phyloP scores from a whole-genome alignment of 2,888 invertebrate genomes.

The Drosophila dives region DNA sequence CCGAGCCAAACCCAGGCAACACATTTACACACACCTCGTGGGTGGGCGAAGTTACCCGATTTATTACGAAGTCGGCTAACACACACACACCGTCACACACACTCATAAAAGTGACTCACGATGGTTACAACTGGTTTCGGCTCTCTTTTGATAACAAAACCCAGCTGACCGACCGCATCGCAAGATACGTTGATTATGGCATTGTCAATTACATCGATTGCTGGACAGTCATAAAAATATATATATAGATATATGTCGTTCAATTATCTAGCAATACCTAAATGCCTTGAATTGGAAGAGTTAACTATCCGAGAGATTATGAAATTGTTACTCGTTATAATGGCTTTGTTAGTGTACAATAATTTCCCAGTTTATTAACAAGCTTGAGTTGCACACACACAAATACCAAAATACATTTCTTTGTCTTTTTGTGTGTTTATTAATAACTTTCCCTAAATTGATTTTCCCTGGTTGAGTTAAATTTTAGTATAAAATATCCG shows the following conservation, averaged over 20 bases:
- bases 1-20: conserved; percentile 23
- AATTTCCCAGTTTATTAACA: background rate
- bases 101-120: conserved; percentile 13
- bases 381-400: background rate
- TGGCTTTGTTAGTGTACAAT: background rate
- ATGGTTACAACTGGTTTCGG: conserved; percentile 47
- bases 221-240: background rate
- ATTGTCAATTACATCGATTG: conserved; percentile 19
- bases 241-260: background rate
- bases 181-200: conserved; percentile 8
- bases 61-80: conserved; percentile 39
- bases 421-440: background rate
- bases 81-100: conserved; percentile 28
- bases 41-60: conserved; percentile 45
- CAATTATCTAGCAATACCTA: conserved; percentile 25
- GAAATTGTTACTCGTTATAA: conserved; percentile 8
- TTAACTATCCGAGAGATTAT: conserved; percentile 19
- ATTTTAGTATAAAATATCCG: background rate
- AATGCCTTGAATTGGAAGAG: conserved; percentile 22
- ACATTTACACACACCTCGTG: conserved; percentile 31
- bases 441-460: background rate
- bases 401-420: background rate
- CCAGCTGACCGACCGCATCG: conserved; percentile 14
- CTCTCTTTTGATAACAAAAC: conserved; percentile 43
- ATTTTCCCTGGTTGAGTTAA: background rate